These are phyloP conservation scores for Formicarius rufipectus DNA, from an alignment of 2,113 vertebrate species.

Conservation along the genomic window DNA sequence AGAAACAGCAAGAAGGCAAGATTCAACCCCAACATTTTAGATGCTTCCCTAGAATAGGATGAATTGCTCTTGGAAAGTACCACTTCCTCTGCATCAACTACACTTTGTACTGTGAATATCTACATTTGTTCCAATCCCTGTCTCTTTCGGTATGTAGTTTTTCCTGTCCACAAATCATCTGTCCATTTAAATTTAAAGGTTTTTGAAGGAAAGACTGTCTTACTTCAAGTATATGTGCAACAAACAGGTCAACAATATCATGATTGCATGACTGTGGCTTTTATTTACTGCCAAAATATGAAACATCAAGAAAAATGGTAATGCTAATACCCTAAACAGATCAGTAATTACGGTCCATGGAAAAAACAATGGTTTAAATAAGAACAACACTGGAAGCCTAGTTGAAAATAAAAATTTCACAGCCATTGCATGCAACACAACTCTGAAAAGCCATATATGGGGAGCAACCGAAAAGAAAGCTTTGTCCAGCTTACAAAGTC, in stretches of 20 bases:
- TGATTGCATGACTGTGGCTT: not conserved
- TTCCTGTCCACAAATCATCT: not conserved
- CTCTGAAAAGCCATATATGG: not conserved
- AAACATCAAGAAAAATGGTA: not conserved
- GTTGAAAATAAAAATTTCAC: accelerated
- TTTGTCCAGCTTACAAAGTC: not conserved
- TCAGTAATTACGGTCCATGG: not conserved
- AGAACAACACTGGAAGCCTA: not conserved
- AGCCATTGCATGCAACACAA: not conserved
- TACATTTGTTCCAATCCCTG: not conserved
- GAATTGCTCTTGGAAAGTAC: not conserved
- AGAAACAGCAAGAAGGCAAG: not conserved
- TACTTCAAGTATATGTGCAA: not conserved
- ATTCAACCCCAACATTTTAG: not conserved
- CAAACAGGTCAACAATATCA: not conserved
- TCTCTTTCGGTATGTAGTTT: not conserved
- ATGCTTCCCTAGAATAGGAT: not conserved
- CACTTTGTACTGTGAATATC: not conserved
- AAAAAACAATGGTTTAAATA: not conserved
- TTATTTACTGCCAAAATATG: not conserved
- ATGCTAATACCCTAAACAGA: not conserved
- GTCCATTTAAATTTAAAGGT: not conserved
- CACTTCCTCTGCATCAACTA: not conserved
- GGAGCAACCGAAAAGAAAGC: slow-evolving; percentile 9
- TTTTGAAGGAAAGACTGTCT: not conserved